Evolutionary conservation across 1,140 invertebrate species (phyloP).

Genomic region (Diorhabda carinulata): DNA sequence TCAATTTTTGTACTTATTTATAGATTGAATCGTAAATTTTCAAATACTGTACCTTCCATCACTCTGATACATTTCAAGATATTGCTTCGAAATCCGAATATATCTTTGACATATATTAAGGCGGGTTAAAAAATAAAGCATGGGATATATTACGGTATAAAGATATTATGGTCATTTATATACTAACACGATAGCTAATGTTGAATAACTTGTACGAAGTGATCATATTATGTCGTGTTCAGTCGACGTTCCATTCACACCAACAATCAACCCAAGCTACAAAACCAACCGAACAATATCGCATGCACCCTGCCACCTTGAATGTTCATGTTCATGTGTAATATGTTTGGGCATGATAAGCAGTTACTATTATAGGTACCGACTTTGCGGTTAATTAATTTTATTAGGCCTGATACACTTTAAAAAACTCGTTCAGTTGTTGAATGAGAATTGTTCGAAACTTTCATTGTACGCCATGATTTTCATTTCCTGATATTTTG

Average conservation of each 20-base stretch:
- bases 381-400: neutral
- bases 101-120: no score
- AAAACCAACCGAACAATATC: neutral
- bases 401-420: neutral
- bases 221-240: neutral
- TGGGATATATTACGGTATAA: no score
- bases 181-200: neutral
- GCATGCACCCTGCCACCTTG: neutral
- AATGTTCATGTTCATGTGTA: constrained; percentile 1
- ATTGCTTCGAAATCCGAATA: no score
- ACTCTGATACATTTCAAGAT: no score
- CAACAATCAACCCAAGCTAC: neutral
- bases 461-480: no score
- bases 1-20: no score
- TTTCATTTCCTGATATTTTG: no score
- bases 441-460: no score
- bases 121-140: no score
- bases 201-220: neutral
- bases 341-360: neutral
- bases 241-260: neutral
- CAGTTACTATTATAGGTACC: neutral
- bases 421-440: neutral
- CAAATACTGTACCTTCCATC: no score
- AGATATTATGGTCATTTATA: no score
- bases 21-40: no score